A percentile compares a stretch with the other conserved stretches of the same genome.
Conservation (phyloP, 1,140 invertebrate species). For the Saxidomus purpurata region DNA sequence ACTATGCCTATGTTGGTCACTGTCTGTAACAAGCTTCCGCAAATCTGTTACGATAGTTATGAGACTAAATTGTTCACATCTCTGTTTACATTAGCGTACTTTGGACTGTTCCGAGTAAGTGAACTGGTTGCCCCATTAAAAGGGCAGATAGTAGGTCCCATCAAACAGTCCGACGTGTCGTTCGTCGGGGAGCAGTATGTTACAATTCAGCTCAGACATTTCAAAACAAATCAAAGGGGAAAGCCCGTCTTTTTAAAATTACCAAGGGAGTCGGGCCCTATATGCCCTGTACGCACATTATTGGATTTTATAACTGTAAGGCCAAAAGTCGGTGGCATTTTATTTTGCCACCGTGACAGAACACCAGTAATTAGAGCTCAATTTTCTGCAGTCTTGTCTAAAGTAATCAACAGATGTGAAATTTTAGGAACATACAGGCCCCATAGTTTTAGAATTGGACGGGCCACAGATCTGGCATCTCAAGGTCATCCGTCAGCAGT, state of each 20-base stretch:
- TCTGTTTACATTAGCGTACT: slow-evolving; percentile 48
- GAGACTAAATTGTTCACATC: slow-evolving; percentile 31
- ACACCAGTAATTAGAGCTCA: not conserved
- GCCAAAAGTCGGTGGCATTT: not conserved
- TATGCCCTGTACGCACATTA: slow-evolving; percentile 14
- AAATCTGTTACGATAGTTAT: not conserved
- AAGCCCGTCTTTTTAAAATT: no score
- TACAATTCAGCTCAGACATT: no score
- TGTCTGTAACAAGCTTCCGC: not conserved
- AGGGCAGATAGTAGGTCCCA: no score
- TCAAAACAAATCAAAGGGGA: no score
- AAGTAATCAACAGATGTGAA: not conserved
- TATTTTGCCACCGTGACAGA: slow-evolving; percentile 34
- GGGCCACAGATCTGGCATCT: no score
- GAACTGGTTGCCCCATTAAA: no score
- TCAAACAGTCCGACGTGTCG: no score
- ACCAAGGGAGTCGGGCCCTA: not conserved
- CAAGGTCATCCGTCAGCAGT: no score
- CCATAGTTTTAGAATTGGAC: no score
- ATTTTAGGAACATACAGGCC: no score
- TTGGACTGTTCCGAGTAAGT: slow-evolving; percentile 46
- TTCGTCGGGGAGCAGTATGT: no score
- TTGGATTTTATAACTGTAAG: not conserved
- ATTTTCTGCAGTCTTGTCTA: not conserved
- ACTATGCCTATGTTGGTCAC: not conserved